Evolutionary conservation across 2,888 invertebrate genomes (phyloP), one percentile per base, ranked within the genome.

Genomic region (Ectropis crepuscularia): DNA sequence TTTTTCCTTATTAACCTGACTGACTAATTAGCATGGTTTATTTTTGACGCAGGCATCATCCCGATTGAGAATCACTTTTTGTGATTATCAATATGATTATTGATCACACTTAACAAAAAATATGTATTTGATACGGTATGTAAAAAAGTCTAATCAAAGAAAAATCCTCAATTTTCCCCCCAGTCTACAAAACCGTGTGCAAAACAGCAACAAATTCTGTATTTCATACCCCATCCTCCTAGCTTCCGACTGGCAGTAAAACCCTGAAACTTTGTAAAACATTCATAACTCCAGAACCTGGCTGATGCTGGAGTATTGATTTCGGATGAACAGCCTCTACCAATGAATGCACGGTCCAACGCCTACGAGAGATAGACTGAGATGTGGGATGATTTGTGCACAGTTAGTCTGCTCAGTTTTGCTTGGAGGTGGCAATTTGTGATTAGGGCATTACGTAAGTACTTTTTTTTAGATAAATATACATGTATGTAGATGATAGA

Each of bases 251-350:
- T 48, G 50, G 45, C 47, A 64, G 58, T 67, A 76, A 74, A 75
- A 71, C 72, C 68, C 66, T 66, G 65, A 65, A 73, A 71, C 55
- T 43, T 70, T 65, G 71, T 86, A 77, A 86, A 88, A 87, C 82
- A 86, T 89, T 88, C 79, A 88, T 85, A 81, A 75, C 74, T 50
- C 28, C 37, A 42, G 54, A n/a, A 54, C 38, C 51, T 51, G 57
- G 61, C 64, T 71, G 59, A 57, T 51, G 47, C 66, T 70, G 70
- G 47, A 53, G 70, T 88, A 89, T 89, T 82, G 88, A 89, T 88
- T 88, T 83, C 80, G 65, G 68, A 55, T 59, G 64, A 72, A 64
- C 60, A 61, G 58, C 54, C 42, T 47, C 63, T 55, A 67, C 86
- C 87, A 86, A 86, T 87, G 67, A 73, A 59, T 36, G 57, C 45